Base-by-base conservation (phyloP, 2,888 invertebrate species). In the Drosophila mimica region DNA sequence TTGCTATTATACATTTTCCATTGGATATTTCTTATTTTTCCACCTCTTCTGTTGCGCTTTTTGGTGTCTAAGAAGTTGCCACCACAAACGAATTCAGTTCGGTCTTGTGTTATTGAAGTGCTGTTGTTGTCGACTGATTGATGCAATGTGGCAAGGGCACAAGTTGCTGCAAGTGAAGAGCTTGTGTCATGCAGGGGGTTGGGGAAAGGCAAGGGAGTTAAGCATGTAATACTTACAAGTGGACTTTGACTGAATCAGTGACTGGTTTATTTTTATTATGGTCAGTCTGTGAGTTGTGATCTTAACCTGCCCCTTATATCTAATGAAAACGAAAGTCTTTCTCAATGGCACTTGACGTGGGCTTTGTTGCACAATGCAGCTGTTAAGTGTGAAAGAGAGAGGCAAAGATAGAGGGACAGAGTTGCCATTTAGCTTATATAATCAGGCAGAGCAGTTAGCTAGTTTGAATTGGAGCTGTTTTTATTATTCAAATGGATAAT, bases 121-220 rank as follows among this genome's bases (percentile, higher is more conserved):
- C 76, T 66, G 59, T 25, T 46, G 1, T 46, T 20, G 46, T 57
- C 69, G 68, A 58, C 82, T 84, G 90, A 88, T 83, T 89, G 90
- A 85, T 83, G 83, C 90, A 79, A 70, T 82, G 79, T 66, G 80
- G 76, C 88, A 83, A 89, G 88, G 82, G 88, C 90, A 66, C 61
- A 68, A 70, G 69, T 46, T 72, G 73, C 51, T 76, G 83, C 83
- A 67, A 70, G 61, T 73, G 72, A 17, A 53, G 58, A 70, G 60
- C 76, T 76, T 79, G 67, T 67, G 52, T 64, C 68, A 61, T 54
- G 43, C 33, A 25, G 31, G 53, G 11, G 17, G 13, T 3, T 1
- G 11, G 31, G 28, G 7, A 33, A 17, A 34, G 9, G 20, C 17
- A 2, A 36, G 36, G n/a, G n/a, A 9, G 43, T 8, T 30, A 31